A percentile compares a stretch with the other conserved stretches of the same genome.
phyloP scores from a whole-genome alignment of 2,113 vertebrate genomes.

The Lamprotornis superbus region DNA sequence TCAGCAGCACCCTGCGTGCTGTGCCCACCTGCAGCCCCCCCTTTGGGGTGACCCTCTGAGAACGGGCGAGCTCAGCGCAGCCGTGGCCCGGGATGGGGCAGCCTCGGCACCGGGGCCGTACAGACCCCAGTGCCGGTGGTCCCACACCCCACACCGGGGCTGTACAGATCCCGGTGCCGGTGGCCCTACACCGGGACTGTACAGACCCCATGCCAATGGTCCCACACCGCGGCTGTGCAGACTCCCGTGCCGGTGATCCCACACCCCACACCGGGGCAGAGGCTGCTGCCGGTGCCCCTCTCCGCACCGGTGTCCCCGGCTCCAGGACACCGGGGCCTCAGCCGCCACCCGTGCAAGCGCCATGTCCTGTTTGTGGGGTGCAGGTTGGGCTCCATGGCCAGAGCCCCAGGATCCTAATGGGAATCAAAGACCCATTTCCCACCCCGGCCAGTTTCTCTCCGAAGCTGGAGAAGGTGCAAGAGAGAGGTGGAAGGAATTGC shows the following conservation, averaged over 20 bases:
- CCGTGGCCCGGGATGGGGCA: not conserved
- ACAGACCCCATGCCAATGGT: rapidly evolving
- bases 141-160: too few species aligned
- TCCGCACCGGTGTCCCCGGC: rapidly evolving
- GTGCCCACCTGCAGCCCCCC: not conserved
- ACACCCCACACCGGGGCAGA: rapidly evolving
- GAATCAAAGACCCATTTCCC: not conserved
- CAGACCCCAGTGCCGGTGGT: rapidly evolving
- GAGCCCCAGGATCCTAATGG: not conserved
- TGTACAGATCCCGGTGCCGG: too few species aligned
- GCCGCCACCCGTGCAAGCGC: not conserved
- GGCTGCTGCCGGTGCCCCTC: not conserved
- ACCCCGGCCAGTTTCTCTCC: not conserved
- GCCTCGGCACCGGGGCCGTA: too few species aligned
- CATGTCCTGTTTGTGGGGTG: rapidly evolving
- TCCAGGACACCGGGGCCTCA: not conserved
- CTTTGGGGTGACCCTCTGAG: not conserved
- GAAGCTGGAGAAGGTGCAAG: too few species aligned
- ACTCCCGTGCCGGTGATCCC: rapidly evolving
- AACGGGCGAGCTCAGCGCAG: not conserved
- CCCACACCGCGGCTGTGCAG: too few species aligned
- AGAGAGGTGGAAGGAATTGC: not conserved
- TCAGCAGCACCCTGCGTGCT: not conserved
- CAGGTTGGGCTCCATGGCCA: not conserved
- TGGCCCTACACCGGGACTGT: not conserved